These are phyloP conservation scores for Papilio polytes DNA, from an alignment of 1,140 invertebrate genomes.

Conservation along the genomic window DNA sequence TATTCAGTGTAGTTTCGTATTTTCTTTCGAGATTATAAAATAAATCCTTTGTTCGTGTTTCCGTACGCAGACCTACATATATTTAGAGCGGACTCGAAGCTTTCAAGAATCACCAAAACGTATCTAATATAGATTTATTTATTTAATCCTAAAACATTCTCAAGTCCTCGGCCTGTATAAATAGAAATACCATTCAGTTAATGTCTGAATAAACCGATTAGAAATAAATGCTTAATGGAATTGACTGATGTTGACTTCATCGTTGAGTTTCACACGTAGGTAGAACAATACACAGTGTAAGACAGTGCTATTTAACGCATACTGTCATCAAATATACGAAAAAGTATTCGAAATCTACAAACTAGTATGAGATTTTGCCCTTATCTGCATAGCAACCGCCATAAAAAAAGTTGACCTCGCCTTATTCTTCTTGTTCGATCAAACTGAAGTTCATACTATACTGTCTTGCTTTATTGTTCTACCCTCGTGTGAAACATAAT, in stretches of 20 bases:
- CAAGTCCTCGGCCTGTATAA: constrained; percentile 53
- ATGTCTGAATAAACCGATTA: constrained; percentile 64
- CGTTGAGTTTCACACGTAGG: constrained; percentile 38
- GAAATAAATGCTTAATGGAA: constrained; percentile 67
- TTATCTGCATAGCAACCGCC: too few relatives aligned
- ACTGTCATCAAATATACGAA: too few relatives aligned
- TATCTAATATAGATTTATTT: constrained; percentile 53
- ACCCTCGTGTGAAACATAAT: constrained; percentile 27
- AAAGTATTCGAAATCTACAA: too few relatives aligned
- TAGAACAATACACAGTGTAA: not conserved
- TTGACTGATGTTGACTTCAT: constrained; percentile 60
- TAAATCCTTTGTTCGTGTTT: constrained; percentile 23
- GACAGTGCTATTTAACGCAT: too few relatives aligned
- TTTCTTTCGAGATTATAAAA: constrained; percentile 13
- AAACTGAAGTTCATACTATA: not conserved
- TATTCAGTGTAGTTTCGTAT: not conserved
- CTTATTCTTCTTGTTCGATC: not conserved
- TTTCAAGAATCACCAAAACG: constrained; percentile 38
- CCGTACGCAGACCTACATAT: constrained; percentile 17
- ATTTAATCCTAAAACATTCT: constrained; percentile 57
- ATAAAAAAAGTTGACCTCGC: too few relatives aligned
- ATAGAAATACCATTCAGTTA: constrained; percentile 61
- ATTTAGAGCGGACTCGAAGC: constrained; percentile 11
- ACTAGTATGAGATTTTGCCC: too few relatives aligned
- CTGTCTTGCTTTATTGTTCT: not conserved